These are phyloP conservation scores for Spatulosminthurus flaviceps DNA, from an alignment of 2,888 invertebrate species.

Conservation along the genomic window DNA sequence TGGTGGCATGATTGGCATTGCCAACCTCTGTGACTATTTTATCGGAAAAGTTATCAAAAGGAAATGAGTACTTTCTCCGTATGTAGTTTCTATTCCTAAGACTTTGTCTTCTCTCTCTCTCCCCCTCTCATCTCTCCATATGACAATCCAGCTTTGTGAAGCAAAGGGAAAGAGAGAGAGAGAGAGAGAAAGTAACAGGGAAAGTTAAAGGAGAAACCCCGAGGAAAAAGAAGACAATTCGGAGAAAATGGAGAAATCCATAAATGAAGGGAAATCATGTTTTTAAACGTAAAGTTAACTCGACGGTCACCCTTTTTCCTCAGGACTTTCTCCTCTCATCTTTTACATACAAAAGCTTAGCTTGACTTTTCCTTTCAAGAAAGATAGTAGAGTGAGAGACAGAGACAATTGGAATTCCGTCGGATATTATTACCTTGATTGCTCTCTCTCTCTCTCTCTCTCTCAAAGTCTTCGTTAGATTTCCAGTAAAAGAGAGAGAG, in stretches of 20 bases:
- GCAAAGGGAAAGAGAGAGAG: conserved; percentile 6
- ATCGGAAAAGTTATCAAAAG: conserved; percentile 42
- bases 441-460: too few species aligned
- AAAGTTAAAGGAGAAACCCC: not conserved
- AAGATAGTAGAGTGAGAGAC: too few species aligned
- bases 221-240: not conserved
- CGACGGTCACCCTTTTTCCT: not conserved
- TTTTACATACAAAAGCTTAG: too few species aligned
- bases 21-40: conserved; percentile 35
- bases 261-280: not conserved
- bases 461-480: too few species aligned
- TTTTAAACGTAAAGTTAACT: not conserved
- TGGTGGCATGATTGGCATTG: conserved; percentile 41
- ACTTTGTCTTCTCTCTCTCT: not conserved
- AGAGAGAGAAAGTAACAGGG: conserved; percentile 7
- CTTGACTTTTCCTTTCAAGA: too few species aligned
- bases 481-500: too few species aligned
- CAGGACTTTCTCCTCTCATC: too few species aligned
- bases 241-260: not conserved
- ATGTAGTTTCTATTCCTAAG: not conserved
- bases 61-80: conserved; percentile 39
- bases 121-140: conserved; percentile 2
- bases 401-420: not conserved
- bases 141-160: not conserved
- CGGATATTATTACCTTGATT: not conserved